Conservation (phyloP, 2,797 vertebrate genomes). For the Leptodactylus fallax region DNA sequence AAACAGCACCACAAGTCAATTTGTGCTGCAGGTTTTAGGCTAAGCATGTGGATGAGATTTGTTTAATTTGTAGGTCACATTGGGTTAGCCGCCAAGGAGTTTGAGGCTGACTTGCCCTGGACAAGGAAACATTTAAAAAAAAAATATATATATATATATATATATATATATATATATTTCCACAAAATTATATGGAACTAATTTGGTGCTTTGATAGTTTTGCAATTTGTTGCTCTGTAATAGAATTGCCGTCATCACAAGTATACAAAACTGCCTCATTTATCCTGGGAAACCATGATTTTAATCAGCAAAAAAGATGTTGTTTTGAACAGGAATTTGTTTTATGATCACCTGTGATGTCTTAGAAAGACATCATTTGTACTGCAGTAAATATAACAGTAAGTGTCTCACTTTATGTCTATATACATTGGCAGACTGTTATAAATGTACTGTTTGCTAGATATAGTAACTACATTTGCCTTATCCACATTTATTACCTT, state of each 20-base stretch:
- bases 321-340: neutral
- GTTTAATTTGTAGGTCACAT: no score
- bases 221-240: neutral
- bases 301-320: neutral
- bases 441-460: neutral
- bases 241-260: neutral
- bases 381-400: slow-evolving; percentile 2
- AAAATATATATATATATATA: no score
- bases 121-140: no score
- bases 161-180: no score
- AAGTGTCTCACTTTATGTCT: neutral
- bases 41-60: no score
- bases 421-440: neutral
- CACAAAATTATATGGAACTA: no score
- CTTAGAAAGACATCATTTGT: neutral
- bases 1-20: no score
- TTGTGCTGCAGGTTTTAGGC: no score
- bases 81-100: no score
- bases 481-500: slow-evolving; percentile 3
- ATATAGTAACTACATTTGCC: neutral
- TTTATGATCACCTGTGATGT: neutral
- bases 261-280: neutral
- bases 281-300: neutral
- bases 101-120: no score
- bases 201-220: neutral